These are phyloP conservation scores for Pollachius pollachius DNA, from an alignment of 2,113 vertebrate genomes.

Conservation along the genomic window DNA sequence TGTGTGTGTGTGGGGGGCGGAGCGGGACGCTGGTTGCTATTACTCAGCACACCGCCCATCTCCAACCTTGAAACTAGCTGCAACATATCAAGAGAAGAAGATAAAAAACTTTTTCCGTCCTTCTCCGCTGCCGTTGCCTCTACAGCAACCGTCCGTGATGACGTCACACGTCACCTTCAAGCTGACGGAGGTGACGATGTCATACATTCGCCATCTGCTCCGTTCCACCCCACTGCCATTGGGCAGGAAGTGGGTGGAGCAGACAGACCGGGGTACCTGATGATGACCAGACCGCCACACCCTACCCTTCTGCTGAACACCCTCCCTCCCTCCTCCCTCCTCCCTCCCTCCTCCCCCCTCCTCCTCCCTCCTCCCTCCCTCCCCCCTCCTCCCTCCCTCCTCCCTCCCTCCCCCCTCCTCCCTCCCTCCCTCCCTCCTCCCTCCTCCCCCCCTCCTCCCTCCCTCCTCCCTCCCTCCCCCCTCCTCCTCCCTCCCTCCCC, in stretches of 20 bases:
- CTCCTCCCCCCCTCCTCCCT: too few relatives aligned
- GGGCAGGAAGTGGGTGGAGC: constrained; percentile 45
- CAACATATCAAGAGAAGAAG: constrained; percentile 41
- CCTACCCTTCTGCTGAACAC: not conserved
- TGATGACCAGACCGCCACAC: too few relatives aligned
- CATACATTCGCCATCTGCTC: constrained; percentile 72
- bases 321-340: not conserved
- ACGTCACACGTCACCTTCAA: constrained; percentile 75
- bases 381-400: not conserved
- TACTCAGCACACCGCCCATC: constrained; percentile 53
- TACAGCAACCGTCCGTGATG: constrained; percentile 52
- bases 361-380: not conserved
- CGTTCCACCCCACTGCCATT: constrained; percentile 48
- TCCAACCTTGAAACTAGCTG: constrained; percentile 59
- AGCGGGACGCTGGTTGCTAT: constrained; percentile 26
- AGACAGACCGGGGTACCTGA: too few relatives aligned
- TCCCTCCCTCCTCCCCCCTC: too few relatives aligned
- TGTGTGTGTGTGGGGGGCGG: constrained; percentile 1
- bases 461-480: not conserved
- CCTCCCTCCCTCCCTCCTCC: too few relatives aligned
- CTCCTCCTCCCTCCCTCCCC: too few relatives aligned
- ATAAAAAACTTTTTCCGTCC: constrained; percentile 39
- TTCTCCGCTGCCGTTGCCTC: constrained; percentile 14
- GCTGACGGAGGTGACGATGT: constrained; percentile 73
- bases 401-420: not conserved